Conservation (phyloP, 1,140 invertebrate species). For the Vanessa tameamea region DNA sequence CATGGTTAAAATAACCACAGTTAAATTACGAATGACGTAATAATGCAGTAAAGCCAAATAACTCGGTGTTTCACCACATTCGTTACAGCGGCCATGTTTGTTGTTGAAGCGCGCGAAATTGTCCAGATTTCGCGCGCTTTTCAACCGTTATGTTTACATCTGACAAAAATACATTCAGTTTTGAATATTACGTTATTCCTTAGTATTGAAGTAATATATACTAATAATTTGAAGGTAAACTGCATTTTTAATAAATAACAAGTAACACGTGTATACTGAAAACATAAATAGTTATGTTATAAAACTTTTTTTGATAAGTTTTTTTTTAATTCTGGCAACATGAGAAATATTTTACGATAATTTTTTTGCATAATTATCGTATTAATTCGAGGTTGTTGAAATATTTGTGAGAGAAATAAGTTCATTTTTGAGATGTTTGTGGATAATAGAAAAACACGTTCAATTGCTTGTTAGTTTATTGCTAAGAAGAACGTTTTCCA, state of each 20-base stretch:
- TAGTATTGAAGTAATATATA: slow-evolving; percentile 1
- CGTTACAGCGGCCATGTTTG: slow-evolving; percentile 58
- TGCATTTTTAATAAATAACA: background rate
- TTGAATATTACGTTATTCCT: slow-evolving; percentile 19
- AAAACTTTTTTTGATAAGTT: too few relatives aligned
- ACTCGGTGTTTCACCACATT: slow-evolving; percentile 57
- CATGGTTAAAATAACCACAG: slow-evolving; percentile 33
- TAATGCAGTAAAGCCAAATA: slow-evolving; percentile 42
- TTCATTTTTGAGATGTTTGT: too few relatives aligned
- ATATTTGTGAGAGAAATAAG: too few relatives aligned
- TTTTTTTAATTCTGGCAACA: too few relatives aligned
- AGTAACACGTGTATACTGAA: background rate
- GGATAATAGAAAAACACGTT: too few relatives aligned
- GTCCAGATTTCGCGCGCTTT: slow-evolving; percentile 69
- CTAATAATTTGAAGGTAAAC: background rate
- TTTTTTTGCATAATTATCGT: too few relatives aligned
- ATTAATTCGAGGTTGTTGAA: too few relatives aligned
- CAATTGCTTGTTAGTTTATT: too few relatives aligned
- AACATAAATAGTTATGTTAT: too few relatives aligned
- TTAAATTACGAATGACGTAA: slow-evolving; percentile 51
- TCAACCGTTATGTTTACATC: slow-evolving; percentile 53
- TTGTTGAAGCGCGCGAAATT: slow-evolving; percentile 65
- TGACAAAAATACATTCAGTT: slow-evolving; percentile 51
- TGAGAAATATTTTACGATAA: too few relatives aligned
- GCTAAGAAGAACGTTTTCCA: too few relatives aligned